Conservation (phyloP, 2,888 invertebrate species). For the Chorisops tibialis region DNA sequence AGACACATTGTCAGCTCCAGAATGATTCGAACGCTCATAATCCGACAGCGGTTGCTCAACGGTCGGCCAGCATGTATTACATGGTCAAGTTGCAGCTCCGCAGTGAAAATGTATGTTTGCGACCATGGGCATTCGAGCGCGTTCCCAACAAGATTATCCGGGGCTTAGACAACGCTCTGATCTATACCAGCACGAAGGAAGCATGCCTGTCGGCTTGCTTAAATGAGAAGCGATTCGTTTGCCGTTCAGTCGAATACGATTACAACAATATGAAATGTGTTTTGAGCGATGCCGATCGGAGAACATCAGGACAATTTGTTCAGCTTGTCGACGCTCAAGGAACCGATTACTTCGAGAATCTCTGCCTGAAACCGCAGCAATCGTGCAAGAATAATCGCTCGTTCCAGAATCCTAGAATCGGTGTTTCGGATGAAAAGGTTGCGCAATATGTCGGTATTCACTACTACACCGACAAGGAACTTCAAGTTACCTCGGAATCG, state of each 20-base stretch:
- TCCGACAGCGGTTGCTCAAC: slow-evolving; percentile 77
- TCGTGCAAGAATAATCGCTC: slow-evolving; percentile 81
- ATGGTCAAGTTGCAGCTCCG: slow-evolving; percentile 85
- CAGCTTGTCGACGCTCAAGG: slow-evolving; percentile 82
- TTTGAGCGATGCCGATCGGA: slow-evolving; percentile 82
- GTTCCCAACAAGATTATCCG: slow-evolving; percentile 90
- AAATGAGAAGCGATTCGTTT: slow-evolving; percentile 89
- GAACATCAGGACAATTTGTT: slow-evolving; percentile 84
- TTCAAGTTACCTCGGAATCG: slow-evolving; percentile 83
- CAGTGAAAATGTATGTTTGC: slow-evolving; percentile 85
- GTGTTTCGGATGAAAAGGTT: slow-evolving; percentile 87
- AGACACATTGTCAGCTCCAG: slow-evolving; percentile 85
- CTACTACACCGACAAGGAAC: slow-evolving; percentile 90
- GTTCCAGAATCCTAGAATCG: slow-evolving; percentile 79
- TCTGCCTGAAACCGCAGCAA: slow-evolving; percentile 82
- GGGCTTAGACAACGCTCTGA: slow-evolving; percentile 85
- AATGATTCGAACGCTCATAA: slow-evolving; percentile 90
- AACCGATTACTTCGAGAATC: slow-evolving; percentile 81
- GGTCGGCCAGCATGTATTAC: slow-evolving; percentile 89
- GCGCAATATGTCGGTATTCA: slow-evolving; percentile 88
- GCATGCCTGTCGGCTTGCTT: slow-evolving; percentile 89
- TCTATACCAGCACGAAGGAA: slow-evolving; percentile 92
- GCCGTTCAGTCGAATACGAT: slow-evolving; percentile 90
- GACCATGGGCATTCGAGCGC: slow-evolving; percentile 91
- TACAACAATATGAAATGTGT: slow-evolving; percentile 90